Base-by-base conservation (phyloP, 2,888 invertebrate genomes). In the Napeogenes inachia region DNA sequence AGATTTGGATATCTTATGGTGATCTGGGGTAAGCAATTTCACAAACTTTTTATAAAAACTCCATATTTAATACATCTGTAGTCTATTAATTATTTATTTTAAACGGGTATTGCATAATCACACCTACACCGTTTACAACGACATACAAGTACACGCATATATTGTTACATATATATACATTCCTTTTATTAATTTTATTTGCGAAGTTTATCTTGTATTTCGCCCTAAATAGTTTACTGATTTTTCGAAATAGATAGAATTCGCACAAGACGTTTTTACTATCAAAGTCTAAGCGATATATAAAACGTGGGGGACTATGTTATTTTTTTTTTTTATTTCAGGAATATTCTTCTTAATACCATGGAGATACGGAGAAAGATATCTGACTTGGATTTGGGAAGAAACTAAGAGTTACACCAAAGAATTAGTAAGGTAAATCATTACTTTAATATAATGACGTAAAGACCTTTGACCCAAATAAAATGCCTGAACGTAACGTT, bases 381-480 rank as follows among this genome's bases (percentile, higher is more conserved):
- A 59, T 32, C 42, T 59, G 6, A 54, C 21, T 32, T 62, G 62
- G 62, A 62, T 62, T n/a, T 62, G 62, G 62, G 62, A 62, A 58
- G 21, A 54, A 6, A 47, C 55, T 47, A 13, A 42, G 38, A 56
- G 47, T 12, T 33, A 50, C 21, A 13, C 42, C 6, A 12, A 55
- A 13, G 58, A 50, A 12, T 13, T 13, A 50, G 21, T 50, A 6
- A 50, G 50, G 50, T 21, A 21, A 21, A 21, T 21, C 1, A 0
- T 21, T 21, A 21, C 21, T 21, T 21, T 21, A 21, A 21, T 21
- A 21, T 21, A 21, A 21, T 21, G 21, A 21, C 21, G 21, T 21
- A 21, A 21, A 21, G 21, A 21, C 21, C 21, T 21, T 21, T 21
- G 21, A 21, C 21, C 21, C 21, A 21, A 21, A 21, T 21, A 21